Percentiles rank a stretch among this genome's conserved stretches.
Evolutionary conservation across 2,888 invertebrate genomes (phyloP).

Genomic region (Nasonovia ribisnigri): DNA sequence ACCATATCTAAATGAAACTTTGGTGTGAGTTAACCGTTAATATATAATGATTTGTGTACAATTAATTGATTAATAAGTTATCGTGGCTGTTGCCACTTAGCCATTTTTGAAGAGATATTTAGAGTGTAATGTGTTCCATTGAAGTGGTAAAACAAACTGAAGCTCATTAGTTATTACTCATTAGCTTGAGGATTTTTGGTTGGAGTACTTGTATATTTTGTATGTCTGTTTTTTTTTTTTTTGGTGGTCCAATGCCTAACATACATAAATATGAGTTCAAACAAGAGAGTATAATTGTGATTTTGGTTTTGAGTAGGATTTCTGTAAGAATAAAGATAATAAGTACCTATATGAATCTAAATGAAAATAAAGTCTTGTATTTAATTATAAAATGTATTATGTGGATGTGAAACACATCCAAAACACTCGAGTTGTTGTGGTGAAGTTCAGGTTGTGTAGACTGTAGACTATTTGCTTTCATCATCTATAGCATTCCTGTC

Average conservation of each 20-base stretch:
- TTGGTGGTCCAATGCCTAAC: background rate
- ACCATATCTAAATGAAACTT: background rate
- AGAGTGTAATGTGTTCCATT: background rate
- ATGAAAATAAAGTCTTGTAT: too few relatives aligned
- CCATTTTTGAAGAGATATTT: background rate
- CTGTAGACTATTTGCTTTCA: too few relatives aligned
- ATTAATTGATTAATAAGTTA: background rate
- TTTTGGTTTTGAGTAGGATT: too few relatives aligned
- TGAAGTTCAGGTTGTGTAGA: too few relatives aligned
- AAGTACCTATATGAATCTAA: too few relatives aligned
- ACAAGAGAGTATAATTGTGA: too few relatives aligned
- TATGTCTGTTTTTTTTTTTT: background rate
- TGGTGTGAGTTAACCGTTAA: background rate
- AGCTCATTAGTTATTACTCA: background rate
- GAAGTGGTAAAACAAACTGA: background rate
- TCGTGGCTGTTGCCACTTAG: background rate
- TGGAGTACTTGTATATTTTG: background rate
- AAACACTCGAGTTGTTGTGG: too few relatives aligned
- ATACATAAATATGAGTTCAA: too few relatives aligned
- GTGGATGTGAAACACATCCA: too few relatives aligned
- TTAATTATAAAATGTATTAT: too few relatives aligned
- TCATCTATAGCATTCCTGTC: too few relatives aligned
- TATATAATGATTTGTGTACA: background rate
- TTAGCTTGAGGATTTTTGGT: background rate
- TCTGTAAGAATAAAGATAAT: too few relatives aligned